A percentile compares a stretch with the other conserved stretches of the same genome.
phyloP scores from a whole-genome alignment of 2,797 vertebrate genomes.

The Manis pentadactyla region DNA sequence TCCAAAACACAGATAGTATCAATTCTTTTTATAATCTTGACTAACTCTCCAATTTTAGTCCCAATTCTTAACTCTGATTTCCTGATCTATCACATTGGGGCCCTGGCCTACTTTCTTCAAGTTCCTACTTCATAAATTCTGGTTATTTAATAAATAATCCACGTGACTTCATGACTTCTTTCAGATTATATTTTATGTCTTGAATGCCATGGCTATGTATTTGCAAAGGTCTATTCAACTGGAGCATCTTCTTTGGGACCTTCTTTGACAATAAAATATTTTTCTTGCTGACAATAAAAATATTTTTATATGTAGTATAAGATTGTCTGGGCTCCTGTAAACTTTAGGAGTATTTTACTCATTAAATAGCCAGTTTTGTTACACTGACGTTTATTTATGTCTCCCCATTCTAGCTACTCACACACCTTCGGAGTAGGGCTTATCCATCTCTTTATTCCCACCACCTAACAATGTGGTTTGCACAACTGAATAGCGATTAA shows the following conservation, averaged over 20 bases:
- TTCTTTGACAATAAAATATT: background rate
- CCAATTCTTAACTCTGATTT: constrained; percentile 35
- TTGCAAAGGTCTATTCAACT: constrained; percentile 35
- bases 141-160: background rate
- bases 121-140: background rate
- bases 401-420: background rate
- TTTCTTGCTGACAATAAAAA: background rate
- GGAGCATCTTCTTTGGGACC: background rate
- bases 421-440: background rate
- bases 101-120: constrained; percentile 8
- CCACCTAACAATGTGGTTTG: constrained; percentile 29
- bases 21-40: constrained; percentile 12
- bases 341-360: background rate
- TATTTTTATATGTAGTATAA: background rate
- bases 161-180: background rate
- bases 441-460: constrained; percentile 16
- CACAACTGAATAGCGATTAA: constrained; percentile 50
- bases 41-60: background rate
- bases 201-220: background rate
- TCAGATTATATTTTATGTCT: background rate
- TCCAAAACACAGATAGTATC: constrained; percentile 9
- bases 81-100: background rate
- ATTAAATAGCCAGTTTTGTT: background rate
- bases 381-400: background rate
- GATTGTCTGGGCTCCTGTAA: background rate